These are phyloP conservation scores for Netelia virgata DNA, from an alignment of 2,888 invertebrate genomes.

Conservation along the genomic window DNA sequence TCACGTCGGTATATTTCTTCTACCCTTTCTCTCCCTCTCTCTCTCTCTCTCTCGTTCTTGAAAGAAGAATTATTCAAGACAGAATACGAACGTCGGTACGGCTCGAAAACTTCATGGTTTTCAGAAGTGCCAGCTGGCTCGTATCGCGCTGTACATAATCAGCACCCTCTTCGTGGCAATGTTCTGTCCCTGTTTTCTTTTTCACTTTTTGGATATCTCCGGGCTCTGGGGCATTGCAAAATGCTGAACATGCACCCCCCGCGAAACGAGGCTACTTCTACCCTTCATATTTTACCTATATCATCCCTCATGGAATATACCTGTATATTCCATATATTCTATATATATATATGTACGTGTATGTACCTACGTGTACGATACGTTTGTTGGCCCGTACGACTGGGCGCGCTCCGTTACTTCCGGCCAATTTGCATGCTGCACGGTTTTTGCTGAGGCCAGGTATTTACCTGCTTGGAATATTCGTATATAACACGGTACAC, in stretches of 20 bases:
- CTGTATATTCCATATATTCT: not conserved
- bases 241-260: slow-evolving; percentile 55
- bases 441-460: slow-evolving; percentile 64
- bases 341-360: not conserved
- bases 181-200: slow-evolving; percentile 12
- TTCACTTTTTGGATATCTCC: slow-evolving; percentile 25
- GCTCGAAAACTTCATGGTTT: slow-evolving; percentile 49
- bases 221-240: slow-evolving; percentile 49
- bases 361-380: slow-evolving; percentile 30
- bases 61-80: slow-evolving; percentile 51
- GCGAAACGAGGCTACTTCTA: slow-evolving; percentile 52
- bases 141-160: slow-evolving; percentile 54
- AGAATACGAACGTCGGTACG: slow-evolving; percentile 35
- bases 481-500: slow-evolving; percentile 48
- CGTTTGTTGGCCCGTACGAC: slow-evolving; percentile 55
- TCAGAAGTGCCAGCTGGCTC: slow-evolving; percentile 57
- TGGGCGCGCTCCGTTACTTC: slow-evolving; percentile 56
- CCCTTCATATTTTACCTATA: slow-evolving; percentile 41
- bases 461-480: slow-evolving; percentile 67
- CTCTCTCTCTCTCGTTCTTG: not conserved
- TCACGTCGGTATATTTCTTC: slow-evolving; percentile 9
- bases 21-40: not conserved
- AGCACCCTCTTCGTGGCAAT: slow-evolving; percentile 56
- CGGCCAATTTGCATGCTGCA: slow-evolving; percentile 68
- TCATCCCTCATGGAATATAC: slow-evolving; percentile 14